Percentiles rank a stretch among this genome's conserved stretches.
Conservation (phyloP, 2,797 vertebrate genomes). For the Percopsis omiscomaycus region DNA sequence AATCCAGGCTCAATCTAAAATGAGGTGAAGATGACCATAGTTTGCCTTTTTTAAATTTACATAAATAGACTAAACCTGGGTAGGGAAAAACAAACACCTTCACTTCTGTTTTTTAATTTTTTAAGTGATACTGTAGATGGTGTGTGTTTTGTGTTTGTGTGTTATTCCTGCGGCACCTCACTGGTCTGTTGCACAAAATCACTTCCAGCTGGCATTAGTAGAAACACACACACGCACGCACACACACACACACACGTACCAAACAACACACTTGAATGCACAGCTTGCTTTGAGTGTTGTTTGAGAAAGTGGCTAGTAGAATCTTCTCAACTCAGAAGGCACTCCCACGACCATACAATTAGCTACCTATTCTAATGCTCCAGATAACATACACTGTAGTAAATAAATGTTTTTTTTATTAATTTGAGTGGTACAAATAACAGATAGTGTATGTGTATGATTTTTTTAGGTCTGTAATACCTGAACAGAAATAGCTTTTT, state of each 20-base stretch:
- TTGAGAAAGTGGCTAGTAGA: conserved; percentile 40
- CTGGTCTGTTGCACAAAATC: conserved; percentile 41
- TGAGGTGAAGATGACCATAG: conserved; percentile 3
- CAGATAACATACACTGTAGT: too few relatives aligned
- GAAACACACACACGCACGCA: conserved; percentile 7
- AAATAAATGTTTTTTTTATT: too few relatives aligned
- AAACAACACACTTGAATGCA: conserved; percentile 38
- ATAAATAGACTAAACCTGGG: background rate
- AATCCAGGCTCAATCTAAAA: conserved; percentile 16
- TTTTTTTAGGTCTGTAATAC: too few relatives aligned
- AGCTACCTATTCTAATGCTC: conserved; percentile 3
- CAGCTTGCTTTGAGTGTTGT: conserved; percentile 36
- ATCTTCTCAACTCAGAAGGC: conserved; percentile 39
- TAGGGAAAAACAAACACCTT: conserved; percentile 8
- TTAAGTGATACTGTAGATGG: conserved; percentile 21
- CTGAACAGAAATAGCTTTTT: too few relatives aligned
- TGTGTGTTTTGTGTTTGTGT: conserved; percentile 49
- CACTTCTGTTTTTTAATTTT: conserved; percentile 21
- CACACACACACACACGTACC: conserved; percentile 12
- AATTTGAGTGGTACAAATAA: too few relatives aligned
- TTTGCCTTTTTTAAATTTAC: background rate
- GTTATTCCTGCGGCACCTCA: conserved; percentile 37
- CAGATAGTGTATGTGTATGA: too few relatives aligned
- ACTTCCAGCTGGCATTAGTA: conserved; percentile 53
- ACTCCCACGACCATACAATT: conserved; percentile 7